Evolutionary conservation across 2,888 invertebrate genomes (phyloP), one percentile per base, ranked within the genome.

Genomic region (Meliscaeva auricollis): DNA sequence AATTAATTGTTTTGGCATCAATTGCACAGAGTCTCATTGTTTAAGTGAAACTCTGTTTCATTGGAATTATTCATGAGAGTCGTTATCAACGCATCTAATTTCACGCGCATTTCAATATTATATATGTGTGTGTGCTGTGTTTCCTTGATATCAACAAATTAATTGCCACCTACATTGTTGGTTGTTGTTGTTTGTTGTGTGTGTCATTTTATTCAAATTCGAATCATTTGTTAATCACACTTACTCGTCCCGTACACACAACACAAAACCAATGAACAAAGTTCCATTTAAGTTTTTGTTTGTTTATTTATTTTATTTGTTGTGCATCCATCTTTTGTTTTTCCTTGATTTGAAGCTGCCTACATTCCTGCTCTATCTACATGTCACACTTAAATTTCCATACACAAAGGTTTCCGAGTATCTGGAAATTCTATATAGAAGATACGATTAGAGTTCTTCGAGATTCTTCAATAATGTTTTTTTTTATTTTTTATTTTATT

Each of bases 131-230:
- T 26, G n/a, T 15, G 13, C 0, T 22, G 2, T 54, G 35, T 38
- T 38, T 22, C 58, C 58, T 58, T 58, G 58, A 58, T 38, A 58
- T 38, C 35, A 38, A 58, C 35, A 38, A 58, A 58, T 38, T 38
- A 58, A 58, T 20, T 58, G 38, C 35, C 58, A 58, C 38, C 13
- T 58, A 38, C 13, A 13, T 58, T 20, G 17, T 32, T 38, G 20
- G 38, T 26, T 26, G 26, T 26, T 26, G n/a, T 38, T 58, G 56
- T 58, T n/a, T 3, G 1, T 17, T 58, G 17, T 58, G 38, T 38
- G 2, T 26, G 26, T 26, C 4, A 3, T 58, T 32, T 58, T 38
- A 58, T 58, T 58, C 8, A 35, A 35, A 58, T 58, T 32, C 35
- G 20, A 58, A 35, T 58, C 35, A 58, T 26, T 22, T 38, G 38